Evolutionary conservation across 2,113 vertebrate species (phyloP), one percentile per base, ranked within the genome.

Genomic region (Brienomyrus brachyistius): DNA sequence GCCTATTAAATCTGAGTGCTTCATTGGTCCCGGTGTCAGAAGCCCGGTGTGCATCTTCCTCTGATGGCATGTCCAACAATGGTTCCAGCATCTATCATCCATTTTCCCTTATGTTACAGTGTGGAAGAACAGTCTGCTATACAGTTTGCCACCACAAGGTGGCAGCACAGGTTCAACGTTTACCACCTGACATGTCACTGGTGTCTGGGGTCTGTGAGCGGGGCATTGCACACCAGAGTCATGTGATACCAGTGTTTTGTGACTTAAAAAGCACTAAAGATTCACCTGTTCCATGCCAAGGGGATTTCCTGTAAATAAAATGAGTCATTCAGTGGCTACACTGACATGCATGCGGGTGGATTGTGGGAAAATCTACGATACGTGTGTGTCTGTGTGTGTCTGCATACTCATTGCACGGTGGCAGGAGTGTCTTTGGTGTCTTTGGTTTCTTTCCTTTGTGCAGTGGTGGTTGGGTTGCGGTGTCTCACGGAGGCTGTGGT

Each of bases 131-230:
- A n/a, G 80, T 80, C 40, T 45, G 31, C 54, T 35, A 52, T 80
- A 7, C 74, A 21, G 11, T 56, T 15, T 89, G 19, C 17, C 5
- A 50, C 89, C 89, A 89, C 89, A 59, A 85, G 89, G 77, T 27
- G 89, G 89, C 89, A 89, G 89, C 43, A 84, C 35, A 54, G 8
- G 52, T 27, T n/a, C 59, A 43, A 17, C 31, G 19, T 88, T 51
- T 48, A 40, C 86, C 86, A 2, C 23, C 74, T 77, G 35, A 66
- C 62, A 31, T 3, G 62, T 66, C 62, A 66, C 62, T 13, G n/a
- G n/a, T 8, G 3, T 10, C 62, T 31, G 9, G n/a, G 59, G 11
- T 66, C 35, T 40, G 11, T 43, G 31, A 77, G 66, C 3, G 27
- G 27, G 13, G 31, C 35, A n/a, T 48, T 21, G 13, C 47, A 48